A percentile compares a stretch with the other conserved stretches of the same genome.
These are phyloP conservation scores for Enteromius paludinosus DNA, from an alignment of 2,797 vertebrate species.

Conservation along the genomic window DNA sequence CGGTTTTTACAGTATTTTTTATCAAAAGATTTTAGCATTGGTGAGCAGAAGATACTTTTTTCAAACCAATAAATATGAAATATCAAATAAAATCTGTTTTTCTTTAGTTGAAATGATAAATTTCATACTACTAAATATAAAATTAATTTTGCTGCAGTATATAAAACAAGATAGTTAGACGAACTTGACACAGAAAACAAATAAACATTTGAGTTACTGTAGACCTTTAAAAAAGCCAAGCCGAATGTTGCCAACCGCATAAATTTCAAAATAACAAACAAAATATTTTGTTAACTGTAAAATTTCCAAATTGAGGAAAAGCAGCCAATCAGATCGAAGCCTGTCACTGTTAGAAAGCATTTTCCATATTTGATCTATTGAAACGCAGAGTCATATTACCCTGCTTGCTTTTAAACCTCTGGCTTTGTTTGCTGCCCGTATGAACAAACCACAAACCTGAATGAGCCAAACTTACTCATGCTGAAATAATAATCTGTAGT, in stretches of 20 bases:
- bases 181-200: background rate
- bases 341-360: background rate
- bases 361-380: background rate
- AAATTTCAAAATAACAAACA: background rate
- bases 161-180: background rate
- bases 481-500: constrained; percentile 5
- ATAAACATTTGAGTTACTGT: constrained; percentile 2
- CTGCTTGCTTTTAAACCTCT: background rate
- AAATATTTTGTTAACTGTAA: background rate
- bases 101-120: background rate
- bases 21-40: background rate
- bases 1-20: background rate
- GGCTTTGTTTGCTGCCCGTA: background rate
- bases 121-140: background rate
- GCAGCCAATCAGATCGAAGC: background rate
- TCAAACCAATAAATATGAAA: background rate
- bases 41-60: background rate
- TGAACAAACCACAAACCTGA: constrained; percentile 11
- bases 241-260: background rate
- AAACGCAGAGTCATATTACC: background rate
- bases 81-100: background rate
- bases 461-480: constrained; percentile 1
- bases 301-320: background rate
- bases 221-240: background rate
- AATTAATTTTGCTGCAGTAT: background rate